These are phyloP conservation scores for Sus cebifrons DNA, from an alignment of 2,797 vertebrate species.

Conservation along the genomic window DNA sequence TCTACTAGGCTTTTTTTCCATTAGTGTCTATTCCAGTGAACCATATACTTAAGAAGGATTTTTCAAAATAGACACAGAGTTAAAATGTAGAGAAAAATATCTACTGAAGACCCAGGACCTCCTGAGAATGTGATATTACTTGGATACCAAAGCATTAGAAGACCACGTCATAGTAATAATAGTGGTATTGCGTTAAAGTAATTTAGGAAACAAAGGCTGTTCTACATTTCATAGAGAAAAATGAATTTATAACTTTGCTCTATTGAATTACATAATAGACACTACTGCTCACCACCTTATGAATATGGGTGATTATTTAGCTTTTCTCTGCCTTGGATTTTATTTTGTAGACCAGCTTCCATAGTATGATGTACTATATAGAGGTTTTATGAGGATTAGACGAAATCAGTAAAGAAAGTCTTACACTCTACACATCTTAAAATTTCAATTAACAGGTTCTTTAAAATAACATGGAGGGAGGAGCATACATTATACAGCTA, in stretches of 20 bases:
- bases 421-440: background rate
- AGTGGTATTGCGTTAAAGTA: background rate
- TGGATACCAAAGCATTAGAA: conserved; percentile 46
- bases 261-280: background rate
- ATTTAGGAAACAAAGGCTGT: conserved; percentile 17
- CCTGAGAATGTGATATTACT: background rate
- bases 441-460: background rate
- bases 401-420: conserved; percentile 12
- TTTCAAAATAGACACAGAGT: conserved; percentile 36
- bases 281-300: background rate
- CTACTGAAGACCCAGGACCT: background rate
- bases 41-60: background rate
- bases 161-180: background rate
- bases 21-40: conserved; percentile 20
- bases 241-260: background rate
- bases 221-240: conserved; percentile 34
- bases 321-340: background rate
- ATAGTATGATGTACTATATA: background rate
- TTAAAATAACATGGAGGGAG: background rate
- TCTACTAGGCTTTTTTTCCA: background rate
- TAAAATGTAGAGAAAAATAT: background rate
- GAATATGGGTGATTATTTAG: background rate
- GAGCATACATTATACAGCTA: background rate
- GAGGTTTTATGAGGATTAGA: background rate
- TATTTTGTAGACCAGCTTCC: background rate